Evolutionary conservation across 2,113 vertebrate genomes (phyloP).

Genomic region (Dipodomys ordii): DNA sequence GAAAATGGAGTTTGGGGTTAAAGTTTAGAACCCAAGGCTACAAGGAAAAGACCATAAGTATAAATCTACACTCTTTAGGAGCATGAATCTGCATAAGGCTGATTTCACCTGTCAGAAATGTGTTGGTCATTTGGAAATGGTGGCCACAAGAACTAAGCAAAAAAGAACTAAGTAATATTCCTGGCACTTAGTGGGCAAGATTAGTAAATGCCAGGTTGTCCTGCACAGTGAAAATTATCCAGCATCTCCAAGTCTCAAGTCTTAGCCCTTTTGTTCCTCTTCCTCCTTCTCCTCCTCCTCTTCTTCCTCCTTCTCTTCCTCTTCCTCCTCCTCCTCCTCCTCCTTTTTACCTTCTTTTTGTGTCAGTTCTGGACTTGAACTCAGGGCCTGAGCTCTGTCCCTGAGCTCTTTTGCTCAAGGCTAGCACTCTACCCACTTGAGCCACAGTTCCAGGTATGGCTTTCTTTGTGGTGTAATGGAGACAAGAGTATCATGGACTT

Average conservation of each 20-base stretch:
- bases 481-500: too few relatives aligned
- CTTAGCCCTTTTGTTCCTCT: too few relatives aligned
- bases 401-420: too few relatives aligned
- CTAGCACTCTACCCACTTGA: too few relatives aligned
- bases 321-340: too few relatives aligned
- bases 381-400: too few relatives aligned
- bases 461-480: too few relatives aligned
- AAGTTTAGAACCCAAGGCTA: not conserved
- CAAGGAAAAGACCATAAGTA: not conserved
- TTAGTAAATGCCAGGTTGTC: not conserved
- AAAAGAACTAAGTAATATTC: not conserved
- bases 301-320: too few relatives aligned
- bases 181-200: not conserved
- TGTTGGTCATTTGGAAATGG: constrained; percentile 10
- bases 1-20: not conserved
- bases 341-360: too few relatives aligned
- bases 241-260: not conserved
- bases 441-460: too few relatives aligned
- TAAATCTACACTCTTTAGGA: not conserved
- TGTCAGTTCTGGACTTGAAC: too few relatives aligned
- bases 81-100: not conserved
- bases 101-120: constrained; percentile 18
- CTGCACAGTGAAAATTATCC: not conserved
- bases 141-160: not conserved
- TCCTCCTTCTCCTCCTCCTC: too few relatives aligned